These are phyloP conservation scores for Vidua chalybeata DNA, from an alignment of 2,113 vertebrate genomes.

Conservation along the genomic window DNA sequence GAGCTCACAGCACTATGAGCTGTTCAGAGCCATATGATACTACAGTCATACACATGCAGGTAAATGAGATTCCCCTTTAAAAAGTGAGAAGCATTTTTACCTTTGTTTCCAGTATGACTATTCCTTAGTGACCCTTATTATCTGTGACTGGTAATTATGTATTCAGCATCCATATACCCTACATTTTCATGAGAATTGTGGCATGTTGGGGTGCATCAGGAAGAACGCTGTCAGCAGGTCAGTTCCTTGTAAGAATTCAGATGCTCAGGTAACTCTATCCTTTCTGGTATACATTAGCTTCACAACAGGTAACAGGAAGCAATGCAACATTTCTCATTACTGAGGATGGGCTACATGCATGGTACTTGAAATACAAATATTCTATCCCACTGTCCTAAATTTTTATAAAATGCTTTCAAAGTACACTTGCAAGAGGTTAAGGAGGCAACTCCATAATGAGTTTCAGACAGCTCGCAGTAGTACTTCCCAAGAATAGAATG, in stretches of 20 bases:
- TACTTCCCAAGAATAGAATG: not conserved
- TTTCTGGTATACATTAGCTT: conserved; percentile 22
- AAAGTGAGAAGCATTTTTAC: not conserved
- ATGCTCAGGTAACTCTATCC: not conserved
- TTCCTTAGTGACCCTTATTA: not conserved
- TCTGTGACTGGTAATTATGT: not conserved
- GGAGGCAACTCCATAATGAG: not conserved
- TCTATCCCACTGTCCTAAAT: not conserved
- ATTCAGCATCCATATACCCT: not conserved
- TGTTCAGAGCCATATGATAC: not conserved
- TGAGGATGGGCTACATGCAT: not conserved
- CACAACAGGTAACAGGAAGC: not conserved
- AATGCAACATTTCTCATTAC: not conserved
- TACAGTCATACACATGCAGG: not conserved
- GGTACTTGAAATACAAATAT: not conserved
- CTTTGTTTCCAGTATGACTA: not conserved
- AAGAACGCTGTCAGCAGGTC: not conserved
- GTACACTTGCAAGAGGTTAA: not conserved
- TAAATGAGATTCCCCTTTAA: not conserved
- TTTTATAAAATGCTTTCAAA: not conserved
- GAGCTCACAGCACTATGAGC: not conserved
- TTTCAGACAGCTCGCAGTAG: not conserved
- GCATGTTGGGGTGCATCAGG: not conserved
- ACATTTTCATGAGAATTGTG: not conserved
- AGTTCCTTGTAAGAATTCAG: not conserved